Conservation (phyloP, 2,797 vertebrate genomes). For the Sebastes oblongus region DNA sequence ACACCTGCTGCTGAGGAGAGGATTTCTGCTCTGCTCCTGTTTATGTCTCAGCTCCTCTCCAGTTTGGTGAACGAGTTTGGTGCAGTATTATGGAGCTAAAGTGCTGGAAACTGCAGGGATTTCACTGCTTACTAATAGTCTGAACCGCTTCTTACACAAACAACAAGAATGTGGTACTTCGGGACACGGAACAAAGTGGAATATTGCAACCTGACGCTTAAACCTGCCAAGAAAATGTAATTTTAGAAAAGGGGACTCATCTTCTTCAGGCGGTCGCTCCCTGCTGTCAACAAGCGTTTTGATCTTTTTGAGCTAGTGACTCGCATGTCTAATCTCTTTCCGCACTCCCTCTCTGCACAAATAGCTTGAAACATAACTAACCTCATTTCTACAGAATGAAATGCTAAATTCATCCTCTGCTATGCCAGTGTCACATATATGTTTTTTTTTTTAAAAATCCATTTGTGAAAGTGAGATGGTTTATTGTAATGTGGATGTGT, state of each 20-base stretch:
- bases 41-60: not conserved
- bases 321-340: constrained; percentile 57
- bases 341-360: constrained; percentile 31
- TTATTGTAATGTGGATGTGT: constrained; percentile 2
- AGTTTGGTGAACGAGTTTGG: not conserved
- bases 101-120: not conserved
- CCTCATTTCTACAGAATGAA: constrained; percentile 37
- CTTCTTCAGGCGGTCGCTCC: constrained; percentile 37
- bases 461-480: not conserved
- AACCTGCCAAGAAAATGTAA: constrained; percentile 48
- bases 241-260: constrained; percentile 44
- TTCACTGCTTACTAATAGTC: not conserved
- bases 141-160: not conserved
- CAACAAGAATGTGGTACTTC: not conserved
- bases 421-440: not conserved
- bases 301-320: constrained; percentile 56
- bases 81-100: not conserved
- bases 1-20: not conserved
- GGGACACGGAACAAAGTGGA: not conserved
- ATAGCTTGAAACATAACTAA: constrained; percentile 50
- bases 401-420: constrained; percentile 20
- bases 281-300: constrained; percentile 60
- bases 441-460: not conserved
- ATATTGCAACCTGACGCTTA: constrained; percentile 27
- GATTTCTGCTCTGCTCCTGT: not conserved